These are phyloP conservation scores for Pecten maximus DNA, from an alignment of 2,888 invertebrate species.

Conservation along the genomic window DNA sequence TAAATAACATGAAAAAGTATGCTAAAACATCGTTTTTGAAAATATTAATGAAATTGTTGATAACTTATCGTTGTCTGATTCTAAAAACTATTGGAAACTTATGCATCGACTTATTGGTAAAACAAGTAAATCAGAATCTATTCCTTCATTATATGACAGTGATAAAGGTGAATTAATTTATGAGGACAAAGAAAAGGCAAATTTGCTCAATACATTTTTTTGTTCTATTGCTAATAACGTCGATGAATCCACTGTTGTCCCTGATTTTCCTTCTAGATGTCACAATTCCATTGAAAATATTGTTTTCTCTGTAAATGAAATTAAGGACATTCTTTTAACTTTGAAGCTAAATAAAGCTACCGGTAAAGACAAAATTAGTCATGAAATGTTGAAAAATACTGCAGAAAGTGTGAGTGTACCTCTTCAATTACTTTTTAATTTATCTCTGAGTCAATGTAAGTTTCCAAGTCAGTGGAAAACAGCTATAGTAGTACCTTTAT, in stretches of 20 bases:
- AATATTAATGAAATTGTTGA: slow-evolving; percentile 41
- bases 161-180: background rate
- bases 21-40: slow-evolving; percentile 36
- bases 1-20: slow-evolving; percentile 46
- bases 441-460: slow-evolving; percentile 38
- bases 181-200: slow-evolving; percentile 48
- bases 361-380: slow-evolving; percentile 49
- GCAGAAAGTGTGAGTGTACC: slow-evolving; percentile 27
- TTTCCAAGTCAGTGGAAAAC: slow-evolving; percentile 49
- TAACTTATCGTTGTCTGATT: background rate
- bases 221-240: slow-evolving; percentile 37
- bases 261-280: background rate
- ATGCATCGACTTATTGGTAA: slow-evolving; percentile 37
- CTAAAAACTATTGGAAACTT: slow-evolving; percentile 44
- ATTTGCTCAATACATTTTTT: slow-evolving; percentile 46
- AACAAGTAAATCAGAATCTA: slow-evolving; percentile 22
- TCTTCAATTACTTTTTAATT: slow-evolving; percentile 47
- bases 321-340: slow-evolving; percentile 38
- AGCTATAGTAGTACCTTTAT: slow-evolving; percentile 50
- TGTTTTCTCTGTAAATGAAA: slow-evolving; percentile 37
- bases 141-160: slow-evolving; percentile 41
- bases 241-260: background rate
- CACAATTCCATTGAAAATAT: background rate
- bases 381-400: slow-evolving; percentile 44
- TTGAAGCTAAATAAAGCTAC: slow-evolving; percentile 47